Evolutionary conservation across 2,797 vertebrate species (phyloP).

Genomic region (Heliangelus exortis): DNA sequence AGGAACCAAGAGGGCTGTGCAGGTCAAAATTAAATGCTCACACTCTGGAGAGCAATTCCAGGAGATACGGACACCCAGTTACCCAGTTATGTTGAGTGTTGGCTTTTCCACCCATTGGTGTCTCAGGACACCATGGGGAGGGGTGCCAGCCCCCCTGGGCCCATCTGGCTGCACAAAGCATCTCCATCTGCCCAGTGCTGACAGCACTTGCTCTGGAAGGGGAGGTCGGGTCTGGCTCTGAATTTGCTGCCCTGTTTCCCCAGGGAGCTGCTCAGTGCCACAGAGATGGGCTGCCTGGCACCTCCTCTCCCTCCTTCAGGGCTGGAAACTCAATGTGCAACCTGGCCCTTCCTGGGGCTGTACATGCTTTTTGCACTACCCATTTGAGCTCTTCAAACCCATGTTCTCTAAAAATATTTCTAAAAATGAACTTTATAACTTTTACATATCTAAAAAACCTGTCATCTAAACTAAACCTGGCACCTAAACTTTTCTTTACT

Average conservation of each 20-base stretch:
- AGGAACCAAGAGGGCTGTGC: background rate
- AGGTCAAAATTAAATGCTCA: background rate
- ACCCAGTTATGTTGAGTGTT: background rate
- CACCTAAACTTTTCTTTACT: background rate
- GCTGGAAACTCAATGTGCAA: background rate
- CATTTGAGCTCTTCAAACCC: background rate
- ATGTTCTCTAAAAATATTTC: background rate
- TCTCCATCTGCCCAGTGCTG: rapidly evolving
- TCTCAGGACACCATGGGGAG: background rate
- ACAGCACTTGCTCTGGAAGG: background rate
- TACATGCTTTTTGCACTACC: background rate
- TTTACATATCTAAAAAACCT: background rate
- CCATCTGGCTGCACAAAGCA: background rate
- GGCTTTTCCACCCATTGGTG: background rate
- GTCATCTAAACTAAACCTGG: no score
- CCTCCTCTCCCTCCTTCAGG: background rate
- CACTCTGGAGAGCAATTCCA: background rate
- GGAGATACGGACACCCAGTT: background rate
- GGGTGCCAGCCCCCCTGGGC: background rate
- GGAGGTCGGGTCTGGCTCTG: background rate
- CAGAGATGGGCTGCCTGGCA: background rate
- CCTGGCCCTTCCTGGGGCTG: background rate
- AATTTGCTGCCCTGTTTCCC: background rate
- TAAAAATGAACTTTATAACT: background rate
- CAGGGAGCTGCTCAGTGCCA: rapidly evolving